Percentiles rank a stretch among this genome's conserved stretches.
phyloP scores from a whole-genome alignment of 2,797 vertebrate species.

The Oceanodroma leucorhoa region DNA sequence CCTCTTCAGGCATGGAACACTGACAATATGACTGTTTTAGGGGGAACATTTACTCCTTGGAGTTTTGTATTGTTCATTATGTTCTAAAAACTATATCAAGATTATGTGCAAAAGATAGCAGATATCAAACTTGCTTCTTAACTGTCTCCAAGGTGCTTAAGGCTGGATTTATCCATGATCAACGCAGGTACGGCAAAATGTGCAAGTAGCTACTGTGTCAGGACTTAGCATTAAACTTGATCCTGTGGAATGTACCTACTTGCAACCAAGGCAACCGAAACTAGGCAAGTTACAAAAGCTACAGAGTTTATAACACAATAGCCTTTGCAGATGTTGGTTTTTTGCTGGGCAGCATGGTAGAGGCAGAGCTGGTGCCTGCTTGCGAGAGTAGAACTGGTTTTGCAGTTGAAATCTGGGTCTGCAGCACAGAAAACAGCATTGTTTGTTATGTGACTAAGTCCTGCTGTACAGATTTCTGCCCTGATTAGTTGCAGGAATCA shows the following conservation, averaged over 20 bases:
- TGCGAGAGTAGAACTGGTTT: not conserved
- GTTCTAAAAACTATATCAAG: not conserved
- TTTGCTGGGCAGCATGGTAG: not conserved
- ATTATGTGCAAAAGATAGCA: not conserved
- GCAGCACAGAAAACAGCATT: not conserved
- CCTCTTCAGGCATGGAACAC: not conserved
- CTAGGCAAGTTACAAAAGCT: not conserved
- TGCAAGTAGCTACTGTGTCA: not conserved
- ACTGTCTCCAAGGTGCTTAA: not conserved
- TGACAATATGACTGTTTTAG: not conserved
- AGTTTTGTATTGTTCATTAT: not conserved
- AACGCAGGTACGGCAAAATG: not conserved
- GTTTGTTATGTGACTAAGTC: not conserved
- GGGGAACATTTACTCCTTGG: not conserved
- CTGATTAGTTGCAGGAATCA: not conserved
- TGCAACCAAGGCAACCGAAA: not conserved
- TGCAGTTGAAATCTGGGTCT: not conserved
- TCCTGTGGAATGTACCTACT: not conserved
- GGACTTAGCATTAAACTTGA: not conserved
- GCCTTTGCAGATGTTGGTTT: not conserved
- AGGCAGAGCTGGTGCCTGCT: not conserved
- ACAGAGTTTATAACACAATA: not conserved
- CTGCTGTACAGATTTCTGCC: not conserved
- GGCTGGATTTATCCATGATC: not conserved
- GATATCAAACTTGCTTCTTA: not conserved